Evolutionary conservation across 1,140 invertebrate species (phyloP).

Genomic region (Goniozus legneri): DNA sequence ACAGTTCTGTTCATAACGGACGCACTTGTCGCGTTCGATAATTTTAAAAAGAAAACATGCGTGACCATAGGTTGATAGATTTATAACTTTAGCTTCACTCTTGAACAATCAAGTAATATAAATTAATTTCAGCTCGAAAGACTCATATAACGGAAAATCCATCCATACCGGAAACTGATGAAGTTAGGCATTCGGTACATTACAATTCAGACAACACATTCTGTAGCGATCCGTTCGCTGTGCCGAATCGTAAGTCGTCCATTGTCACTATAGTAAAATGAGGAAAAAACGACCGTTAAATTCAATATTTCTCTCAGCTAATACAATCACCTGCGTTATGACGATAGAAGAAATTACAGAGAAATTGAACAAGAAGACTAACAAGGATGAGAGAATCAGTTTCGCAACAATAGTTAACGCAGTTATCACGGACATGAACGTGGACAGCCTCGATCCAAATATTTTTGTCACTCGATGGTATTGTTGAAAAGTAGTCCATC

Average conservation of each 20-base stretch:
- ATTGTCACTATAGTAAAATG: neutral
- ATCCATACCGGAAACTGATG: conserved; percentile 35
- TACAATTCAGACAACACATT: conserved; percentile 22
- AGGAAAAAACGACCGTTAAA: conserved; percentile 3
- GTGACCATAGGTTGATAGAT: conserved; percentile 34
- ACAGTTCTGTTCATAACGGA: conserved; percentile 50
- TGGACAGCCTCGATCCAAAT: conserved; percentile 29
- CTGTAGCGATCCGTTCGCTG: conserved; percentile 37
- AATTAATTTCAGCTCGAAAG: conserved; percentile 32
- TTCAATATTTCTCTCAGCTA: conserved; percentile 30
- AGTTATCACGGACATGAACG: conserved; percentile 47
- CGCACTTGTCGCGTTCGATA: conserved; percentile 41
- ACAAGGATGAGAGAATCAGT: conserved; percentile 32
- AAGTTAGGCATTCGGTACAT: conserved; percentile 32
- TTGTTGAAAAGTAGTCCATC: neutral
- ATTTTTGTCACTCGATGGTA: conserved; percentile 42
- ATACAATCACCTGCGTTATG: conserved; percentile 49
- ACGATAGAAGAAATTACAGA: conserved; percentile 47
- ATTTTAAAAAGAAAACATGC: conserved; percentile 37
- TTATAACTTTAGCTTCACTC: neutral
- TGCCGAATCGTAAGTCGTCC: conserved; percentile 40
- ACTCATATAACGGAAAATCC: conserved; percentile 54
- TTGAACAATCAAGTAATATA: neutral
- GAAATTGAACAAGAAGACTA: conserved; percentile 28
- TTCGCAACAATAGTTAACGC: conserved; percentile 49